A percentile compares a stretch with the other conserved stretches of the same genome.
These are phyloP conservation scores for Macaria notata DNA, from an alignment of 2,888 invertebrate genomes.

Conservation along the genomic window DNA sequence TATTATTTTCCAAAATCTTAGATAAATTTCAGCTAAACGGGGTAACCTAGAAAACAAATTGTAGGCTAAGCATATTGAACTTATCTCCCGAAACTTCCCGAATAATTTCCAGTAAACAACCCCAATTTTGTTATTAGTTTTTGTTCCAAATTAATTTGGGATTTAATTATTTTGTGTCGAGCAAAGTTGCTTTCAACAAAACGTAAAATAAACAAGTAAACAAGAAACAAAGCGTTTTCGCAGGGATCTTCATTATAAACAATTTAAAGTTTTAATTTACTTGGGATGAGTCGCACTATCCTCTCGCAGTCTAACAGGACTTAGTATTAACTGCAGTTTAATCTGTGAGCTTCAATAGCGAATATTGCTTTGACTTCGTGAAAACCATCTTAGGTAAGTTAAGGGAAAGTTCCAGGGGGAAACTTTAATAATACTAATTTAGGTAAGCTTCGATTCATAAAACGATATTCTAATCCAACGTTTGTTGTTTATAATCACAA, in stretches of 20 bases:
- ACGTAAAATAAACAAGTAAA: conserved; percentile 21
- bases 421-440: too few species aligned
- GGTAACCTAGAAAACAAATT: too few species aligned
- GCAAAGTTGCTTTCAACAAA: conserved; percentile 18
- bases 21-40: too few species aligned
- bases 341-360: background rate
- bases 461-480: too few species aligned
- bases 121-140: conserved; percentile 6
- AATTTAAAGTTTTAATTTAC: conserved; percentile 29
- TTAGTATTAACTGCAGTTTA: conserved; percentile 5
- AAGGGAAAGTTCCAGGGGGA: too few species aligned
- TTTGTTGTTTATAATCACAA: too few species aligned
- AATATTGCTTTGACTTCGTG: background rate
- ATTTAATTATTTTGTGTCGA: conserved; percentile 15
- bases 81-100: background rate
- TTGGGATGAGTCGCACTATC: conserved; percentile 24
- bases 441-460: too few species aligned
- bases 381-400: too few species aligned
- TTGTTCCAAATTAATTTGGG: conserved; percentile 12
- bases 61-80: too few species aligned
- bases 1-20: too few species aligned
- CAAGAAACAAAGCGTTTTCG: conserved; percentile 18
- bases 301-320: conserved; percentile 6
- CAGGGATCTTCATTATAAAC: conserved; percentile 25
- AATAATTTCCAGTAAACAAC: background rate